Evolutionary conservation across 2,113 vertebrate genomes (phyloP).

Genomic region (Excalfactoria chinensis): DNA sequence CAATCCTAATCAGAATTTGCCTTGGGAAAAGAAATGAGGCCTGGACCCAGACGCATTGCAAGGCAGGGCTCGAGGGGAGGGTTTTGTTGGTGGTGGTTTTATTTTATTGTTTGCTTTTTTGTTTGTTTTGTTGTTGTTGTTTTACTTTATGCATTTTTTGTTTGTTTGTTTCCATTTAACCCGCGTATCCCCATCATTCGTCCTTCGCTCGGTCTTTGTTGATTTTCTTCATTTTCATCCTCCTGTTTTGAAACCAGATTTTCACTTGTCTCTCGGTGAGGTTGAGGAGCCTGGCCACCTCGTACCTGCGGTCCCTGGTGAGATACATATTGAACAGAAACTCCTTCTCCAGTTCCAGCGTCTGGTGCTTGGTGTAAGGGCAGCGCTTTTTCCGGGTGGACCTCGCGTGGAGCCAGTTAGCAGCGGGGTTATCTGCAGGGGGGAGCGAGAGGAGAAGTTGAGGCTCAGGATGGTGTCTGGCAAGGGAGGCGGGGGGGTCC

Average conservation of each 20-base stretch:
- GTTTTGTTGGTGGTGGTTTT: neutral
- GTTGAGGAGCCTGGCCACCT: constrained; percentile 93
- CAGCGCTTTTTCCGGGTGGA: constrained; percentile 97
- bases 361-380: constrained; percentile 96
- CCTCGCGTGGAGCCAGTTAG: constrained; percentile 98
- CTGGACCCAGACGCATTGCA: constrained; percentile 71
- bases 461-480: neutral
- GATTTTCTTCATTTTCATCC: constrained; percentile 99
- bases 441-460: constrained; percentile 58
- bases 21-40: constrained; percentile 61
- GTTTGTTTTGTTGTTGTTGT: neutral
- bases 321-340: constrained; percentile 99
- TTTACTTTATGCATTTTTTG: neutral
- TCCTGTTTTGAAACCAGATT: constrained; percentile 99
- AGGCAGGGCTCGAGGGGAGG: constrained; percentile 29
- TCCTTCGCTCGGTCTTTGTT: constrained; percentile 96
- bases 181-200: constrained; percentile 74
- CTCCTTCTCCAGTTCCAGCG: constrained; percentile 97
- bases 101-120: neutral
- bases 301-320: constrained; percentile 96
- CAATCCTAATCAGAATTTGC: constrained; percentile 60
- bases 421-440: constrained; percentile 90
- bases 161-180: constrained; percentile 40
- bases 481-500: neutral
- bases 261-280: constrained; percentile 99